phyloP scores from a whole-genome alignment of 2,888 invertebrate species.

The Cyaniris semiargus region DNA sequence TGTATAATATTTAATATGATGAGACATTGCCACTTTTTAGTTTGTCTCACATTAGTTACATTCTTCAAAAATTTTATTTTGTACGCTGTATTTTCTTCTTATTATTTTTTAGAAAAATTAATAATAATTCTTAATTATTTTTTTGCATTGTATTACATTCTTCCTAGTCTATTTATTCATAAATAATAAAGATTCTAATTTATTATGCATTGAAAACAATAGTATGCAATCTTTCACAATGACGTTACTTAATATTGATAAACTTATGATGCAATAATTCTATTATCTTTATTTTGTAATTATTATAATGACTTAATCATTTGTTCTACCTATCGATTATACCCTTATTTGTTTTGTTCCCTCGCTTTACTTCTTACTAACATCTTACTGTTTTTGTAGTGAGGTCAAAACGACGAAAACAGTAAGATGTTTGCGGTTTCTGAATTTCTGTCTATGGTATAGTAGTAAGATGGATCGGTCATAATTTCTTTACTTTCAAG shows the following conservation, averaged over 20 bases:
- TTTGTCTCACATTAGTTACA: not conserved
- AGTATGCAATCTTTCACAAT: constrained; percentile 7
- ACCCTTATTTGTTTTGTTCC: not conserved
- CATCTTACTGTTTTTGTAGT: too few species aligned
- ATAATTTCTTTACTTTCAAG: too few species aligned
- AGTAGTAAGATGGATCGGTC: not conserved
- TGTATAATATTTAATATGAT: too few species aligned
- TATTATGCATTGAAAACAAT: constrained; percentile 17
- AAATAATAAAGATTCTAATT: constrained; percentile 31
- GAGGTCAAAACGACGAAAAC: not conserved
- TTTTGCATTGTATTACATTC: not conserved
- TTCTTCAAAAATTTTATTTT: not conserved
- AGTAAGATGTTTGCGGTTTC: not conserved
- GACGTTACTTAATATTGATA: constrained; percentile 3
- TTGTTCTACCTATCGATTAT: not conserved
- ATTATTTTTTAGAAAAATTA: not conserved
- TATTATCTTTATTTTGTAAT: not conserved
- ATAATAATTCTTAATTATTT: not conserved
- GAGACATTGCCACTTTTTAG: not conserved
- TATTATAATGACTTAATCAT: not conserved
- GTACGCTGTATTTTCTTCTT: not conserved
- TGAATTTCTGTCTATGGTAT: not conserved
- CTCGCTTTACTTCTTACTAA: not conserved
- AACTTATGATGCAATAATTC: not conserved
- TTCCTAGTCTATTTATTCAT: constrained; percentile 30